Conservation (phyloP, 2,888 invertebrate genomes). For the Ochlodes sylvanus region DNA sequence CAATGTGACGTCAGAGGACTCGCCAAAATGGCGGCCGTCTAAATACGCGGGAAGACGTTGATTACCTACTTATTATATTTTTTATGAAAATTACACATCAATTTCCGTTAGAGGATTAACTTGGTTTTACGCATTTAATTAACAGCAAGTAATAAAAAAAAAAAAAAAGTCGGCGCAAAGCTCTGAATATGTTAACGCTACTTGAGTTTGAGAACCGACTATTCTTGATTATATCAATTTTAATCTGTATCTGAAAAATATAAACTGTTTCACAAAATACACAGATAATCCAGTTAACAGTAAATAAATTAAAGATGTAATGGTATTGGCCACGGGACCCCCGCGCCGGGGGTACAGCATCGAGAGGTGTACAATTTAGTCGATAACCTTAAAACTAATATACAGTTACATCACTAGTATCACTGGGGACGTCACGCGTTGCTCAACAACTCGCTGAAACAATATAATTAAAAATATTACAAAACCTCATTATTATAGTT, state of each 20-base stretch:
- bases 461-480: slow-evolving; percentile 39
- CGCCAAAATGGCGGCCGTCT: neutral
- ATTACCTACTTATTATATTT: neutral
- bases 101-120: neutral
- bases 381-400: slow-evolving; percentile 43
- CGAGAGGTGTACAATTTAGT: neutral
- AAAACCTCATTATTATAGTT: too few species aligned
- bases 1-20: neutral
- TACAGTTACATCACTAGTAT: slow-evolving; percentile 65
- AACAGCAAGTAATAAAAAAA: too few species aligned
- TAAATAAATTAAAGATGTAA: slow-evolving; percentile 1
- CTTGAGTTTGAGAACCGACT: too few species aligned
- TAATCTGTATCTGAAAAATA: too few species aligned
- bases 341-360: neutral
- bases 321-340: neutral
- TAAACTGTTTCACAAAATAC: too few species aligned
- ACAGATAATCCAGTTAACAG: neutral
- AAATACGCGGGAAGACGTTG: neutral
- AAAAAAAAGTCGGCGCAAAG: too few species aligned
- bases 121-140: too few species aligned
- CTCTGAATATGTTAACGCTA: too few species aligned
- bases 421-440: slow-evolving; percentile 77
- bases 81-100: neutral
- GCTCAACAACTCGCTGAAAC: slow-evolving; percentile 75
- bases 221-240: too few species aligned